Conservation (phyloP, 2,888 invertebrate genomes). For the Clepsis dumicolana region DNA sequence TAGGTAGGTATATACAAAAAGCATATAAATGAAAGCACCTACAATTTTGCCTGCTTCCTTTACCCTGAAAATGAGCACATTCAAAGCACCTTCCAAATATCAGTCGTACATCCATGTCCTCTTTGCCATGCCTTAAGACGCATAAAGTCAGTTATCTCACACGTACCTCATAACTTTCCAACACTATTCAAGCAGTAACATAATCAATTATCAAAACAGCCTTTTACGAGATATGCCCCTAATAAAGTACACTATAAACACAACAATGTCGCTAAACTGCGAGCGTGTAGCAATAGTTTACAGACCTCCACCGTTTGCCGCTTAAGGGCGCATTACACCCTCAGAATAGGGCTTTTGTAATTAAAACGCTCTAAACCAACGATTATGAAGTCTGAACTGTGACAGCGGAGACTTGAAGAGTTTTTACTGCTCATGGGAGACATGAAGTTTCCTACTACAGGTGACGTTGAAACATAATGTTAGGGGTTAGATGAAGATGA, state of each 20-base stretch:
- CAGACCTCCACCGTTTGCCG: slow-evolving; percentile 58
- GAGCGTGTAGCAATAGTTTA: slow-evolving; percentile 32
- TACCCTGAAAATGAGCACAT: no score
- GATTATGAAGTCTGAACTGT: slow-evolving; percentile 59
- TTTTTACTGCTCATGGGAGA: slow-evolving; percentile 37
- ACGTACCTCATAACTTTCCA: slow-evolving; percentile 2
- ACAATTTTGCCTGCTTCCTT: no score
- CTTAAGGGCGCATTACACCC: slow-evolving; percentile 80
- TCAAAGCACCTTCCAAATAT: no score
- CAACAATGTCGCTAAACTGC: slow-evolving; percentile 55
- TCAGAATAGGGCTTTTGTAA: slow-evolving; percentile 78
- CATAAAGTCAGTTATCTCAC: not conserved
- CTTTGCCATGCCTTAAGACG: not conserved
- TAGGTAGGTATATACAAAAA: not conserved
- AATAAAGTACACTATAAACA: slow-evolving; percentile 61
- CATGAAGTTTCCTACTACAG: slow-evolving; percentile 34
- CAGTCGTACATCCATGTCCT: not conserved
- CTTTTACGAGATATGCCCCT: slow-evolving; percentile 38
- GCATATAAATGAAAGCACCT: no score
- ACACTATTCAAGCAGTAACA: slow-evolving; percentile 27
- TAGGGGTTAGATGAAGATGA: slow-evolving; percentile 1
- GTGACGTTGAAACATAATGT: slow-evolving; percentile 36
- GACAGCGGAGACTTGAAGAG: slow-evolving; percentile 42
- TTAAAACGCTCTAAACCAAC: slow-evolving; percentile 83
- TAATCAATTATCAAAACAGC: slow-evolving; percentile 49